Percentiles rank a stretch among this genome's conserved stretches.
These are phyloP conservation scores for Diplogasteroides magnus DNA, from an alignment of 1,140 invertebrate species.

Conservation along the genomic window DNA sequence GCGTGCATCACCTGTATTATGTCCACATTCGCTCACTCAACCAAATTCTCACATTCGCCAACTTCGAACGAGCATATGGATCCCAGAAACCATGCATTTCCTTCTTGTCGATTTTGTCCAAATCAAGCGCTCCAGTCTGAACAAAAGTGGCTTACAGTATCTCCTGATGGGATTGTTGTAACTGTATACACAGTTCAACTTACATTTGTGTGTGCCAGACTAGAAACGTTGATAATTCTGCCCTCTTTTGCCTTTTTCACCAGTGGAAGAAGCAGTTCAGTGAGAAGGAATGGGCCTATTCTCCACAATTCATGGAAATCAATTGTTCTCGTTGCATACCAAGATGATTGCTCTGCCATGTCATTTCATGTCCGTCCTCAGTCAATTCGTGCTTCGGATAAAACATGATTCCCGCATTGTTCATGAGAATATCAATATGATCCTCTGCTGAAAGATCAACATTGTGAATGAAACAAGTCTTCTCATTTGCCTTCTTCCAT, in stretches of 20 bases:
- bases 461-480: not conserved
- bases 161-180: not conserved
- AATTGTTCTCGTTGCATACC: constrained; percentile 10
- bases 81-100: not conserved
- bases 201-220: not conserved
- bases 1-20: not conserved
- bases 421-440: constrained; percentile 28
- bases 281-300: not conserved
- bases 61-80: not conserved
- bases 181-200: not conserved
- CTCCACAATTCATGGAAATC: not conserved
- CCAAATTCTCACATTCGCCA: not conserved
- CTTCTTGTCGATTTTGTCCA: not conserved
- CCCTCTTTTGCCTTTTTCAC: not conserved
- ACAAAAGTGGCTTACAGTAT: not conserved
- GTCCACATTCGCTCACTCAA: not conserved
- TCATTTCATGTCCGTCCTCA: constrained; percentile 34
- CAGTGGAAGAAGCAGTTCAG: not conserved
- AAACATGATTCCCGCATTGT: constrained; percentile 39
- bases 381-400: constrained; percentile 31
- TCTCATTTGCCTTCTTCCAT: constrained; percentile 10
- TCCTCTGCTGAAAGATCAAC: constrained; percentile 15
- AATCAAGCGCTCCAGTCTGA: not conserved
- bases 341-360: constrained; percentile 33
- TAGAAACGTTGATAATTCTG: not conserved